These are phyloP conservation scores for Taenioides sp. DNA, from an alignment of 2,797 vertebrate species.

Conservation along the genomic window DNA sequence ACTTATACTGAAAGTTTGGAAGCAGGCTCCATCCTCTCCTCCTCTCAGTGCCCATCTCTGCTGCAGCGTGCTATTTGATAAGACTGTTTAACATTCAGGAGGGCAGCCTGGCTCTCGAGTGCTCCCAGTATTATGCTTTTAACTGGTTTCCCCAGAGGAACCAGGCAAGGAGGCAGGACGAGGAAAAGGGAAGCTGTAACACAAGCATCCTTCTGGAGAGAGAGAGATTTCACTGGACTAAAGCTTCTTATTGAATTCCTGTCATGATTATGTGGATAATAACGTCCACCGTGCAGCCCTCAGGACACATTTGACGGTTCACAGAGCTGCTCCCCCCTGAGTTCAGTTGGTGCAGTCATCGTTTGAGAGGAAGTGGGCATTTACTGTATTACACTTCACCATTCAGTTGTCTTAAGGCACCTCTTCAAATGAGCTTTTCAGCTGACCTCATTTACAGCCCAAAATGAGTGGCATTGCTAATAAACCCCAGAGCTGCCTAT, in stretches of 20 bases:
- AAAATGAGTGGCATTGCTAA: neutral
- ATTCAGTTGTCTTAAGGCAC: neutral
- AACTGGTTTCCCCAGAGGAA: constrained; percentile 63
- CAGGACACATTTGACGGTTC: constrained; percentile 56
- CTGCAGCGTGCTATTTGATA: constrained; percentile 63
- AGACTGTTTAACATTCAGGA: constrained; percentile 73
- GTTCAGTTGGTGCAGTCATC: constrained; percentile 21
- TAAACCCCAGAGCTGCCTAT: neutral
- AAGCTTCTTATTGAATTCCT: constrained; percentile 73
- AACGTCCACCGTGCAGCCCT: constrained; percentile 49
- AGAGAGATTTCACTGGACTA: constrained; percentile 67
- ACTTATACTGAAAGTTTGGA: neutral
- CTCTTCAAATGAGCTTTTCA: neutral
- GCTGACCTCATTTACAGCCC: neutral
- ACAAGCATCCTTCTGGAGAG: constrained; percentile 60
- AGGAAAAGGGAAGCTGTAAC: constrained; percentile 30
- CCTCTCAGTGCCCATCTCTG: constrained; percentile 51
- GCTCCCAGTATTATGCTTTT: constrained; percentile 73
- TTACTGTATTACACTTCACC: constrained; percentile 4
- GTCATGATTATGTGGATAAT: constrained; percentile 71
- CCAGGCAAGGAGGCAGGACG: constrained; percentile 25
- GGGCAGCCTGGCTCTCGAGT: constrained; percentile 64
- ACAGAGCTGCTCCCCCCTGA: constrained; percentile 47
- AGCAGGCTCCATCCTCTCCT: neutral
- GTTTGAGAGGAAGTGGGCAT: neutral